phyloP scores from a whole-genome alignment of 2,113 vertebrate species.

The Tachuris rubrigastra region DNA sequence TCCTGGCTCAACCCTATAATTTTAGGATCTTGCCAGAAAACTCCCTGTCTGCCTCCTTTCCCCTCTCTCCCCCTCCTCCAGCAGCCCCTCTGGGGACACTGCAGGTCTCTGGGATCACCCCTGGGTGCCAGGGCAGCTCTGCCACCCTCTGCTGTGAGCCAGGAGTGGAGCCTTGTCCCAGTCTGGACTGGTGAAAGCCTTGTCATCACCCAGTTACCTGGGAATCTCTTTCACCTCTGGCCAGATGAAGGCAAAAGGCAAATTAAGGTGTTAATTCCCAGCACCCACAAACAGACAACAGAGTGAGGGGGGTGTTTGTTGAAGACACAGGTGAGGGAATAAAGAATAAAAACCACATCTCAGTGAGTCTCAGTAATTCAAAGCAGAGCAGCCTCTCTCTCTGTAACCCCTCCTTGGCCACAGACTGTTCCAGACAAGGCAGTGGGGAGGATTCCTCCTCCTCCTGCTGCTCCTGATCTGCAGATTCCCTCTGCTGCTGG shows the following conservation, averaged over 20 bases:
- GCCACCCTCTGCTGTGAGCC: background rate
- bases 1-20: background rate
- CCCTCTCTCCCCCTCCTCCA: background rate
- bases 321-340: background rate
- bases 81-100: background rate
- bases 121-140: background rate
- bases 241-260: background rate
- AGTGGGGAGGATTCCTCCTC: no score
- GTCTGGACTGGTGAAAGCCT: background rate
- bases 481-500: no score
- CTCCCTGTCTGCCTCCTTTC: background rate
- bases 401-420: background rate
- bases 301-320: background rate
- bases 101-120: no score
- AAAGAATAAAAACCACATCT: background rate
- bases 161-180: no score
- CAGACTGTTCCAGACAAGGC: background rate
- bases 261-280: slow-evolving; percentile 34
- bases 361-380: background rate
- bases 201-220: background rate
- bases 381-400: background rate
- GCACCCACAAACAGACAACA: background rate
- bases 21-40: background rate
- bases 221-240: background rate
- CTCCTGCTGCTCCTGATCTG: background rate